Percentiles rank a stretch among this genome's conserved stretches.
These are phyloP conservation scores for Pseudorectes ferrugineus DNA, from an alignment of 2,113 vertebrate species.

Conservation along the genomic window DNA sequence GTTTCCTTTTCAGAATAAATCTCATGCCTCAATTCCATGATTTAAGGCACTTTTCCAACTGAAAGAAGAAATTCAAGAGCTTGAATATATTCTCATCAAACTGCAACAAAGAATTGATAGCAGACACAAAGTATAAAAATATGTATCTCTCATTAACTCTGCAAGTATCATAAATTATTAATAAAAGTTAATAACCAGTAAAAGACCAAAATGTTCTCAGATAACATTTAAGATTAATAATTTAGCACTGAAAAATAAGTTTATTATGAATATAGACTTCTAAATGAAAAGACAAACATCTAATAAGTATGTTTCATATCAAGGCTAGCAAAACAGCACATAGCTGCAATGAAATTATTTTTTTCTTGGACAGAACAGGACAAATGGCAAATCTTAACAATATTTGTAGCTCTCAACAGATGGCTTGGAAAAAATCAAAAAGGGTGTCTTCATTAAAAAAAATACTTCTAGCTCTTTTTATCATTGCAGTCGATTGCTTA, in stretches of 20 bases:
- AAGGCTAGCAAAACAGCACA: not conserved
- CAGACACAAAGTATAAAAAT: not conserved
- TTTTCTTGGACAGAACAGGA: not conserved
- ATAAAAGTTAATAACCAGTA: not conserved
- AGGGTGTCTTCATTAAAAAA: not conserved
- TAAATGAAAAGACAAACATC: not conserved
- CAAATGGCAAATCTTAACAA: not conserved
- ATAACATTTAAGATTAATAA: not conserved
- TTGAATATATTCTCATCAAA: not conserved
- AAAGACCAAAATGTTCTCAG: not conserved
- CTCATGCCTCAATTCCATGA: not conserved
- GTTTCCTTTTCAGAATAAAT: not conserved
- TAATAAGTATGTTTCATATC: not conserved
- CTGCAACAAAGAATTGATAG: not conserved
- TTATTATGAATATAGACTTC: not conserved
- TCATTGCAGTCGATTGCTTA: not conserved
- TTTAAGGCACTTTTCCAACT: not conserved
- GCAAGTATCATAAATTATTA: not conserved
- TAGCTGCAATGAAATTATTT: not conserved
- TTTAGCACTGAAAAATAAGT: not conserved
- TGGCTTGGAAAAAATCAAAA: not conserved
- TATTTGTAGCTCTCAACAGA: not conserved
- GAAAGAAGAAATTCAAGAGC: not conserved
- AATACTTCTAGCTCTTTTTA: not conserved
- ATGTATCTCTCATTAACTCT: not conserved